These are phyloP conservation scores for Cosmia trapezina DNA, from an alignment of 2,888 invertebrate species.

Conservation along the genomic window DNA sequence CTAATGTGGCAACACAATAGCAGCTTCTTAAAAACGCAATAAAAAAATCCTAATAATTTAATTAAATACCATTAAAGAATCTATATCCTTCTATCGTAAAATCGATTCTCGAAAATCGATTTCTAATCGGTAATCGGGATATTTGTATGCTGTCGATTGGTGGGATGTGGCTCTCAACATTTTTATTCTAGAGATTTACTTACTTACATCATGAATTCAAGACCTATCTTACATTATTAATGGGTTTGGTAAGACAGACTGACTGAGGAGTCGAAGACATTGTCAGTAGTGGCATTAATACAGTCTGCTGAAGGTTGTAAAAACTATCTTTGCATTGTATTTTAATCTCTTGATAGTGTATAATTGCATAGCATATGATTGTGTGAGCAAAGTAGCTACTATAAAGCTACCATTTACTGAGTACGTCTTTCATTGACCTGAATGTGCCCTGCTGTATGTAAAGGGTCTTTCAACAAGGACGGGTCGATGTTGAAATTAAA, in stretches of 20 bases:
- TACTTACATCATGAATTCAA: slow-evolving; percentile 8
- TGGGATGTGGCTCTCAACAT: slow-evolving; percentile 53
- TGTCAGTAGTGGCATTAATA: too few relatives aligned
- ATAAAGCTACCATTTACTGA: too few relatives aligned
- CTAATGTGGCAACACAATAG: slow-evolving; percentile 46
- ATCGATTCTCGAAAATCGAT: slow-evolving; percentile 71
- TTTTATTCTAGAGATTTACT: slow-evolving; percentile 7
- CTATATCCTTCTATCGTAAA: slow-evolving; percentile 72
- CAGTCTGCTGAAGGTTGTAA: too few relatives aligned
- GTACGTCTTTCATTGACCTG: too few relatives aligned
- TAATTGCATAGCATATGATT: too few relatives aligned
- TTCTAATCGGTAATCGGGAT: slow-evolving; percentile 63
- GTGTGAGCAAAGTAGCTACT: too few relatives aligned
- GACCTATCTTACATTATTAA: not conserved
- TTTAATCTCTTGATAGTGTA: too few relatives aligned
- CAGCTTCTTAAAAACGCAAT: slow-evolving; percentile 30
- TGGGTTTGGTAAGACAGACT: not conserved
- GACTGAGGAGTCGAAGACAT: not conserved
- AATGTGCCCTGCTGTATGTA: too few relatives aligned
- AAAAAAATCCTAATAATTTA: slow-evolving; percentile 57
- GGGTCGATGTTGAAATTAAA: too few relatives aligned
- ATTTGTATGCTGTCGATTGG: slow-evolving; percentile 58
- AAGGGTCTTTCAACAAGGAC: too few relatives aligned
- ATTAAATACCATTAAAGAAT: slow-evolving; percentile 68
- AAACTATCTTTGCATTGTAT: too few relatives aligned